Percentiles rank a stretch among this genome's conserved stretches.
phyloP scores from a whole-genome alignment of 2,797 vertebrate genomes.

The Morelia viridis region DNA sequence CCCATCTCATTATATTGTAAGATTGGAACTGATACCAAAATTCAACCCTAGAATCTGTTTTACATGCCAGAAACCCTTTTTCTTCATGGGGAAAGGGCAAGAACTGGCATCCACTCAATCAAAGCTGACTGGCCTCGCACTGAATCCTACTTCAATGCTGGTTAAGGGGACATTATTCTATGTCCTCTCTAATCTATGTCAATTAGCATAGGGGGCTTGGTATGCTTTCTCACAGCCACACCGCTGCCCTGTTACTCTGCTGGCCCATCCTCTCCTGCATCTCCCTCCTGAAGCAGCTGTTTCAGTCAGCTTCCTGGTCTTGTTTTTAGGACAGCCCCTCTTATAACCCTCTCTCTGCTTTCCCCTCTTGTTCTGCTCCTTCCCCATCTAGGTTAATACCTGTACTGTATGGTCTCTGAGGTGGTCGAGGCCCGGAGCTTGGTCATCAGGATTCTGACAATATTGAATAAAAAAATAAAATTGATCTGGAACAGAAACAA shows the following conservation, averaged over 20 bases:
- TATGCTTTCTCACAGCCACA: neutral
- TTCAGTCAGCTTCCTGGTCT: neutral
- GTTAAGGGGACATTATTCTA: neutral
- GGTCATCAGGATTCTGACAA: slow-evolving; percentile 94
- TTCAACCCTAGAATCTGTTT: neutral
- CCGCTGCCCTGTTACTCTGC: neutral
- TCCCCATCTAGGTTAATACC: slow-evolving; percentile 68
- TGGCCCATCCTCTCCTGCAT: neutral
- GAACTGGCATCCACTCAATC: neutral
- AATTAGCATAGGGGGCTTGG: neutral
- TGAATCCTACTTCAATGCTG: neutral
- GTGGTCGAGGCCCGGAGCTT: slow-evolving; percentile 94
- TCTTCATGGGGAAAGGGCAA: too few species aligned
- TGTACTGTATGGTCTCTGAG: slow-evolving; percentile 94
- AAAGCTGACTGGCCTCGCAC: neutral
- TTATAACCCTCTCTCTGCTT: neutral
- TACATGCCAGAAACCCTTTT: neutral
- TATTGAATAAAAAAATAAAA: slow-evolving; percentile 95
- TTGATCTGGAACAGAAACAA: slow-evolving; percentile 82
- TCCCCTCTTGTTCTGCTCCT: neutral
- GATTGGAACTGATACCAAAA: neutral
- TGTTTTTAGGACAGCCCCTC: neutral
- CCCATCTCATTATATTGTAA: neutral
- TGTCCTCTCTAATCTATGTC: neutral
- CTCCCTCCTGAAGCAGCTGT: neutral